Conservation (phyloP, 2,888 invertebrate genomes). For the Steinernema carpocapsae region DNA sequence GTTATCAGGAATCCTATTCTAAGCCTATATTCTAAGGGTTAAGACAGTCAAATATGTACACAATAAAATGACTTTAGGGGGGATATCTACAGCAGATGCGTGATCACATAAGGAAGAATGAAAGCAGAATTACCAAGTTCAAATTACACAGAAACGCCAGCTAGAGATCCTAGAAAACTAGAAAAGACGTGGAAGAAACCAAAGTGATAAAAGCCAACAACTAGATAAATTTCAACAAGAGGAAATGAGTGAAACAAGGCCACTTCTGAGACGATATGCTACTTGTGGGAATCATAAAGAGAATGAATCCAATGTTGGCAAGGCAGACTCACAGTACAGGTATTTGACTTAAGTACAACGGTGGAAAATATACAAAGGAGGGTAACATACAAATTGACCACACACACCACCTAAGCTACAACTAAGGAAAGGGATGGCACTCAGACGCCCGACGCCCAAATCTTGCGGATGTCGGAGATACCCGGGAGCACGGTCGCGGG, state of each 20-base stretch:
- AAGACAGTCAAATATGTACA: slow-evolving; percentile 11
- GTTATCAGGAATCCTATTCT: slow-evolving; percentile 20
- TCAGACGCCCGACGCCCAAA: slow-evolving; percentile 24
- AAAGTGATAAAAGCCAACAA: slow-evolving; percentile 31
- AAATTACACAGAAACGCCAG: not conserved
- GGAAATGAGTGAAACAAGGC: slow-evolving; percentile 28
- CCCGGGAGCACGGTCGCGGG: not conserved
- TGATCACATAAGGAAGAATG: slow-evolving; percentile 2
- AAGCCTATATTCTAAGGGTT: slow-evolving; percentile 22
- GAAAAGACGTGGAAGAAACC: not conserved
- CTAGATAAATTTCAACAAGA: slow-evolving; percentile 11
- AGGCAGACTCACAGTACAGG: slow-evolving; percentile 29
- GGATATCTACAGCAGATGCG: slow-evolving; percentile 29
- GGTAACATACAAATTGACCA: slow-evolving; percentile 15
- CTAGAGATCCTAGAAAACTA: slow-evolving; percentile 35
- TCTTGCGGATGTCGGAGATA: slow-evolving; percentile 13
- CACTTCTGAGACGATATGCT: slow-evolving; percentile 31
- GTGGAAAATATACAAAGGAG: not conserved
- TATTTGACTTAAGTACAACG: slow-evolving; percentile 27
- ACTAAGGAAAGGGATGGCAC: not conserved
- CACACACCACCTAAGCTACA: slow-evolving; percentile 32
- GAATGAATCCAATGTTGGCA: slow-evolving; percentile 22
- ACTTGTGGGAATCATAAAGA: slow-evolving; percentile 10
- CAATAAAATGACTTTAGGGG: slow-evolving; percentile 28
- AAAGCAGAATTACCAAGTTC: slow-evolving; percentile 5